Conservation (phyloP, 2,888 invertebrate species). For the Electrophaes corylata region DNA sequence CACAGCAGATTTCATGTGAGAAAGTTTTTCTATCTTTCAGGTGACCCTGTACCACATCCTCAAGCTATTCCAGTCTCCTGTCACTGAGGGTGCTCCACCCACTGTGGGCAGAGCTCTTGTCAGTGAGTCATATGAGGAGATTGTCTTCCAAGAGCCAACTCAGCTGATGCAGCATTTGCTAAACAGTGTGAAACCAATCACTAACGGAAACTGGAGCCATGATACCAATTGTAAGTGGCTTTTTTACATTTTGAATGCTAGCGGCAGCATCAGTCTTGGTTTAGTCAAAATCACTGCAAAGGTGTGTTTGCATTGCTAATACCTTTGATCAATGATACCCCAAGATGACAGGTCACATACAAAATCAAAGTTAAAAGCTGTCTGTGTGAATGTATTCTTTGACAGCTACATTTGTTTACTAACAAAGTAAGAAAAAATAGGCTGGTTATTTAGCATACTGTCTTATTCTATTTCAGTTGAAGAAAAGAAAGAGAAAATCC, state of each 20-base stretch:
- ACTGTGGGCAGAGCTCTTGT: conserved; percentile 87
- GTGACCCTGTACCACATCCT: conserved; percentile 97
- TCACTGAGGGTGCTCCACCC: conserved; percentile 73
- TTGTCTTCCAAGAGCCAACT: conserved; percentile 96
- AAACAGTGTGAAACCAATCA: conserved; percentile 89
- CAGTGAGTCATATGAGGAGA: conserved; percentile 97
- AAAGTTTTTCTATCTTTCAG: conserved; percentile 82
- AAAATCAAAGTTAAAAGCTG: no score
- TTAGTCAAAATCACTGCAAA: no score
- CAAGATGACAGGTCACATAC: no score
- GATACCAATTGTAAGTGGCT: conserved; percentile 95
- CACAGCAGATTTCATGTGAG: no score
- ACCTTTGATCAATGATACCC: no score
- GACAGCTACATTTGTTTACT: no score
- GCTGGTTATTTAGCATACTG: not conserved
- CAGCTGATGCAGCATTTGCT: conserved; percentile 95
- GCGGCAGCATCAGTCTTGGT: no score
- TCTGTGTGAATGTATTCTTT: no score
- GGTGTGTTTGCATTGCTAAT: no score
- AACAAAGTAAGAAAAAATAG: no score
- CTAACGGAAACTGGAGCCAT: conserved; percentile 90
- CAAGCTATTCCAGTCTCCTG: conserved; percentile 95
- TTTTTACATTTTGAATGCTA: no score
- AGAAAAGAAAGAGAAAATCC: conserved; percentile 91
- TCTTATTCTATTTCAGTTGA: conserved; percentile 89